Base-by-base conservation (phyloP, 2,888 invertebrate species). In the Rotaria socialis region DNA sequence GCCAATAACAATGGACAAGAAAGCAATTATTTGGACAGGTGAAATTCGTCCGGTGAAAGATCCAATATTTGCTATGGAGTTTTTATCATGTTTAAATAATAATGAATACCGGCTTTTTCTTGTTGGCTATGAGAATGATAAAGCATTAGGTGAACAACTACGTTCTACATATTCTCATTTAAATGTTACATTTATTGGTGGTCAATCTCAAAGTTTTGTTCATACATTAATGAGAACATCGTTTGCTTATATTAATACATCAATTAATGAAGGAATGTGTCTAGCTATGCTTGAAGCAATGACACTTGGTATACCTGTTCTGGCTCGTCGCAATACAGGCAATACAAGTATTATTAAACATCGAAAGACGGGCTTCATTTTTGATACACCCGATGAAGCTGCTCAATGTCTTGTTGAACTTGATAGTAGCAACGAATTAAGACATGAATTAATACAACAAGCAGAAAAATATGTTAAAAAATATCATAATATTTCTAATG, bases 251-350 rank as follows among this genome's bases (percentile, higher is more conserved):
- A 89, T 91, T 80, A 91, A 91, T 87, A 89, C 89, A 1, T 90
- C 90, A 0, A 87, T 89, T 11, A 91, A 90, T 88, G 91, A 91
- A 86, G 91, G 90, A 47, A 90, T 90, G 90, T 88, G 90, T 35
- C 87, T 89, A 24, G 89, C 90, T 35, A 88, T 91, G 35, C 87
- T 91, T 80, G 91, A 91, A 89, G 90, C 90, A 0, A 90, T 90
- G 90, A 88, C 88, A 67, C 85, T 90, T 58, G 88, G 88, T 8
- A 87, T 89, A 3, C 89, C 89, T 27, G 90, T 90, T 8, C 86
- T 90, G n/a, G 90, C 89, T 4, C 87, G 90, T 47, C 87, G 89
- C 85, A 89, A 90, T 47, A 88, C 88, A 47, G 90, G 89, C 4
- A 90, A 90, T 85, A 85, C 84, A 10, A 88, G 88, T 35, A 87